These are phyloP conservation scores for Eulemur macaco DNA, from an alignment of 2,113 vertebrate genomes.

Conservation along the genomic window DNA sequence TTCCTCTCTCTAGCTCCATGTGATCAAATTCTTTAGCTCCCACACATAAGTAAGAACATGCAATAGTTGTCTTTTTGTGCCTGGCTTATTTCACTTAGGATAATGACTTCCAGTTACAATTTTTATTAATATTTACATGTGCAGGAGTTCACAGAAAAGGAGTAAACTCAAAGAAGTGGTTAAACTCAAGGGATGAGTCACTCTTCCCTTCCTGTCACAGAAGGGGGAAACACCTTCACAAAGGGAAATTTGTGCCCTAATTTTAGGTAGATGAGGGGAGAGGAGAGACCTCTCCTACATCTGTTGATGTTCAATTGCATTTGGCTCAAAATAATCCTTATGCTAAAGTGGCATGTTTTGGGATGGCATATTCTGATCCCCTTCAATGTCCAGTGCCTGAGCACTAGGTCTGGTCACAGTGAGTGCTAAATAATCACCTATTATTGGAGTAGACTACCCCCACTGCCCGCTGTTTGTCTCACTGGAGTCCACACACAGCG, in stretches of 20 bases:
- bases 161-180: background rate
- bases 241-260: background rate
- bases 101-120: background rate
- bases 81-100: no score
- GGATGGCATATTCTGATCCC: background rate
- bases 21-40: no score
- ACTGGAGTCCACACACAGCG: background rate
- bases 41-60: no score
- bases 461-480: background rate
- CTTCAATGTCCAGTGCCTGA: background rate
- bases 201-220: background rate
- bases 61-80: no score
- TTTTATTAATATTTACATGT: background rate
- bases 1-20: no score
- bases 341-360: background rate
- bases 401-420: background rate
- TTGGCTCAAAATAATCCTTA: background rate
- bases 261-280: background rate
- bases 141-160: background rate
- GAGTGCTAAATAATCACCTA: background rate
- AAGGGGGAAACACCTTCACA: background rate
- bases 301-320: background rate
- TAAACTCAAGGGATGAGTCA: background rate
- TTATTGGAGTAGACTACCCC: background rate
- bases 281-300: background rate